Evolutionary conservation across 2,113 vertebrate species (phyloP), one percentile per base, ranked within the genome.

Genomic region (Stigmatopora nigra): DNA sequence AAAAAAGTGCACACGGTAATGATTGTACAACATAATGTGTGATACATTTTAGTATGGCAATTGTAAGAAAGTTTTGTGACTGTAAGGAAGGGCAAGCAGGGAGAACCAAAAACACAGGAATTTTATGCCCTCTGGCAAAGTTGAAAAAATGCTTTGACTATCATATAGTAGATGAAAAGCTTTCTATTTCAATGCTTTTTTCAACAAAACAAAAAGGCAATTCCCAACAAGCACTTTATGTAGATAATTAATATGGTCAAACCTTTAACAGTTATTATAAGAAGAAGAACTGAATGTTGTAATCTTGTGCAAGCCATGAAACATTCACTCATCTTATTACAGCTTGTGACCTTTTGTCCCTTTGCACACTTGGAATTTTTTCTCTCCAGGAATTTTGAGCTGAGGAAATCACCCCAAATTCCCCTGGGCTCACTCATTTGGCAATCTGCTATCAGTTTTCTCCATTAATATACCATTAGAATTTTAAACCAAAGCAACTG

Each of bases 351-450:
- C 53, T 71, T 72, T 73, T 10, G 35, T 75, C 76, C 65, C 68
- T 77, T 65, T 64, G 63, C 72, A 31, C 31, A 69, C 61, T 73
- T 68, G 20, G 60, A 45, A 64, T n/a, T 19, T 63, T 56, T 63
- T 61, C 52, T 52, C n/a, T 52, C n/a, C 60, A 60, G 60, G 61
- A 74, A 71, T 67, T 25, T 25, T n/a, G 52, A 72, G 69, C 56
- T 36, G 31, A 66, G 59, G 77, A 48, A 63, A 62, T 64, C 70
- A 77, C 65, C 66, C 56, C 13, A 47, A 38, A 68, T 65, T 76
- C 48, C 60, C 73, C 55, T 51, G 36, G 41, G 58, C 63, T 49
- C 65, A 57, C 60, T 73, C 76, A 75, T 82, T 76, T 67, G 66
- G 57, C 45, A 65, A 53, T 22, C 36, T 35, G 7, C 60, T 68